Percentiles rank a stretch among this genome's conserved stretches.
Conservation (phyloP, 92 coral and sea anemone genomes). For the Muricea muricata region DNA sequence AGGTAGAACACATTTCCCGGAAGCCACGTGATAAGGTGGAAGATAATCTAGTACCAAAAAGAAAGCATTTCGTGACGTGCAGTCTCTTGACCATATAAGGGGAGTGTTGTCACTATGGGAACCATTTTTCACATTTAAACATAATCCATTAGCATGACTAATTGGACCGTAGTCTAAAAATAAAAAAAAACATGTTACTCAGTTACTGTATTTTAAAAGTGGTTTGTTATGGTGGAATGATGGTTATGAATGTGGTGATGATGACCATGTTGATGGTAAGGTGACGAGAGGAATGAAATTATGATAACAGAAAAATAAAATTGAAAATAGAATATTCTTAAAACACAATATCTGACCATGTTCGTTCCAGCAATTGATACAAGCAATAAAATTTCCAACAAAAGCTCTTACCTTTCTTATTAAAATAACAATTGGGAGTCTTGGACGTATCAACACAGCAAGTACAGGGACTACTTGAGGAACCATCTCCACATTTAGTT, state of each 20-base stretch:
- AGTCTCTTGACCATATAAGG: constrained; percentile 5
- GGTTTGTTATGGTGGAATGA: no score
- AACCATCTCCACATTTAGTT: neutral
- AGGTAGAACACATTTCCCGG: constrained; percentile 36
- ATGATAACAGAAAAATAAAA: no score
- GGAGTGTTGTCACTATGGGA: neutral
- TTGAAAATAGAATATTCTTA: no score
- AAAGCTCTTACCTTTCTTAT: neutral
- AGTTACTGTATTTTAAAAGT: no score
- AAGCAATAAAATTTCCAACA: no score
- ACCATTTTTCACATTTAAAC: neutral
- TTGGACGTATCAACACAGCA: neutral
- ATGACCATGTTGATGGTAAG: no score
- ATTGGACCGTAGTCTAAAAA: constrained; percentile 3
- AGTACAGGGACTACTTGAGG: neutral
- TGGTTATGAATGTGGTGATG: no score
- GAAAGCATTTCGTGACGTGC: constrained; percentile 5
- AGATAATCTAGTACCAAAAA: neutral
- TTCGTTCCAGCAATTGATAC: no score
- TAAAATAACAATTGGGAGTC: constrained; percentile 6
- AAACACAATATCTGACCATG: no score
- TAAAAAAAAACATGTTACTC: neutral
- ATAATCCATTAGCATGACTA: constrained; percentile 6
- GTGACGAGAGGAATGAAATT: no score
- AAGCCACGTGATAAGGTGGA: constrained; percentile 9